phyloP scores from a whole-genome alignment of 2,888 invertebrate genomes.

The Patella pellucida region DNA sequence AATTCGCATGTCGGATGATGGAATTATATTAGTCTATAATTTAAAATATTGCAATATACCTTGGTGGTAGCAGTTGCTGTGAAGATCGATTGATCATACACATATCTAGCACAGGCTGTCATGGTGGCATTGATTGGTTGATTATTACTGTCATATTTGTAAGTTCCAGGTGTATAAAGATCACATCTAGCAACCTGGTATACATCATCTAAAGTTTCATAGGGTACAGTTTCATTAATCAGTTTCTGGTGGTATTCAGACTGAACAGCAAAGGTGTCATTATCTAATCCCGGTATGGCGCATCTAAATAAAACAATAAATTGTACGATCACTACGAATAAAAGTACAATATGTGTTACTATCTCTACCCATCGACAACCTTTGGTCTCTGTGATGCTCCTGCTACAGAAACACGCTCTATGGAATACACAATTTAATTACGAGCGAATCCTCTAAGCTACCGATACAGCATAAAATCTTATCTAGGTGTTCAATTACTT shows the following conservation, averaged over 20 bases:
- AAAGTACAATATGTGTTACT: too few species aligned
- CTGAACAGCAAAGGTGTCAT: slow-evolving; percentile 33
- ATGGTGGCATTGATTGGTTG: slow-evolving; percentile 21
- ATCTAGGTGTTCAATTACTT: too few species aligned
- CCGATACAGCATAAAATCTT: too few species aligned
- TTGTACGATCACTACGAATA: too few species aligned
- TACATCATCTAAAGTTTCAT: background rate
- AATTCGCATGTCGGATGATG: too few species aligned
- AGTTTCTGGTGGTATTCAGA: slow-evolving; percentile 23
- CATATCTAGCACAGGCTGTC: slow-evolving; percentile 27
- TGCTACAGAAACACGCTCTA: too few species aligned
- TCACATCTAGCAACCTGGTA: slow-evolving; percentile 15
- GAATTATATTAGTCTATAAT: too few species aligned
- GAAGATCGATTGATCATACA: slow-evolving; percentile 30
- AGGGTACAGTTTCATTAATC: slow-evolving; percentile 26
- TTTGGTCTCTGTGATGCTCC: too few species aligned
- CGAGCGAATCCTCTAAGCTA: too few species aligned
- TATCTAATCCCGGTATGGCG: slow-evolving; percentile 28
- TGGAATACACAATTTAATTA: too few species aligned
- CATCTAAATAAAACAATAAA: slow-evolving; percentile 25
- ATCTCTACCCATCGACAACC: too few species aligned
- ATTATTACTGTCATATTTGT: slow-evolving; percentile 13
- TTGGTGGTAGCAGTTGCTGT: slow-evolving; percentile 27
- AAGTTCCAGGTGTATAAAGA: slow-evolving; percentile 6
- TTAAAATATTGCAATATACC: slow-evolving; percentile 20